These are phyloP conservation scores for Tinea trinotella DNA, from an alignment of 2,888 invertebrate genomes.

Conservation along the genomic window DNA sequence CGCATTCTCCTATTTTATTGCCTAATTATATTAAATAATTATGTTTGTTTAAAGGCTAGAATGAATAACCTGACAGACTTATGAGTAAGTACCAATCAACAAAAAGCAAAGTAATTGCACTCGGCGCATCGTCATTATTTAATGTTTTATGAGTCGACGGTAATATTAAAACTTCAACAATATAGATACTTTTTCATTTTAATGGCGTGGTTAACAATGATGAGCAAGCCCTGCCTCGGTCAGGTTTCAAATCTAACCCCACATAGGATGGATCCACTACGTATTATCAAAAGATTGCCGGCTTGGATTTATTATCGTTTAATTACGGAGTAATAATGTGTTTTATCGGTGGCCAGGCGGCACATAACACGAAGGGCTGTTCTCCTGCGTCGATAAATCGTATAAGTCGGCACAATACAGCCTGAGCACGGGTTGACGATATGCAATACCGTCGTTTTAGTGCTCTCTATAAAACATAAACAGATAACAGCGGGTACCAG, in stretches of 20 bases:
- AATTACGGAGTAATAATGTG: conserved; percentile 55
- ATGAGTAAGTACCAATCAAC: conserved; percentile 1
- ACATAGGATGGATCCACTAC: conserved; percentile 38
- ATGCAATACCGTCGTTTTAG: conserved; percentile 67
- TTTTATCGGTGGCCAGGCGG: conserved; percentile 45
- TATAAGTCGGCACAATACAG: conserved; percentile 32
- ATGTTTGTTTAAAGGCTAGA: too few species aligned
- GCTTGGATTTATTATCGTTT: conserved; percentile 52
- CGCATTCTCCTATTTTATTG: too few species aligned
- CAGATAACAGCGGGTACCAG: conserved; percentile 67
- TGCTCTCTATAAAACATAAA: conserved; percentile 69
- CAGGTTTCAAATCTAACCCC: conserved; percentile 46
- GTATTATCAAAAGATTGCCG: conserved; percentile 42
- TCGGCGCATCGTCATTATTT: conserved; percentile 70
- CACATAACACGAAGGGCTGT: conserved; percentile 21
- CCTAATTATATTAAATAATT: too few species aligned
- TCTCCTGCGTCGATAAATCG: conserved; percentile 32
- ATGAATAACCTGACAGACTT: too few species aligned
- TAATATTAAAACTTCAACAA: conserved; percentile 70
- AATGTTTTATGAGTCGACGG: conserved; percentile 70
- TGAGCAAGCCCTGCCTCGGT: conserved; percentile 54
- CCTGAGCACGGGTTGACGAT: conserved; percentile 53
- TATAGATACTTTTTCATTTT: conserved; percentile 70
- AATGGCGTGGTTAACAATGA: conserved; percentile 67
- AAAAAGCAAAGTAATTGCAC: conserved; percentile 65